These are phyloP conservation scores for Oncorhynchus kisutch DNA, from an alignment of 2,113 vertebrate species.

Conservation along the genomic window DNA sequence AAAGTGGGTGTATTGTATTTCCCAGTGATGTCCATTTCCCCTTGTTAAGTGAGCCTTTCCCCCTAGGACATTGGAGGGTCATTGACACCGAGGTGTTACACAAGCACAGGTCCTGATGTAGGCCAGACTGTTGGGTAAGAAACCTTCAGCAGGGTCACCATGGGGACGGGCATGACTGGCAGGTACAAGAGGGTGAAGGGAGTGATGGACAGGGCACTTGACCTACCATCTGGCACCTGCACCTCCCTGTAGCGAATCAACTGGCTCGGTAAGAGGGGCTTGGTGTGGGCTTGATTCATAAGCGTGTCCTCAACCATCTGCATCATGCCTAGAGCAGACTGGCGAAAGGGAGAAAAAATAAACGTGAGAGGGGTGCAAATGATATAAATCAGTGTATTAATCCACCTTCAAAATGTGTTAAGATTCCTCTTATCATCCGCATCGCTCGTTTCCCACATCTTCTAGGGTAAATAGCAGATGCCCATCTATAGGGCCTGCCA, in stretches of 20 bases:
- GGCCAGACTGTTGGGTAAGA: neutral
- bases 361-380: neutral
- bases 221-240: slow-evolving; percentile 95
- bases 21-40: too few relatives aligned
- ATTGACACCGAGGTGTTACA: slow-evolving; percentile 6
- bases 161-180: slow-evolving; percentile 25
- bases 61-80: neutral
- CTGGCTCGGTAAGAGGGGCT: slow-evolving; percentile 97
- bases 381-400: too few relatives aligned
- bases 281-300: slow-evolving; percentile 91
- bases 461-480: neutral
- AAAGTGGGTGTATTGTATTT: too few relatives aligned
- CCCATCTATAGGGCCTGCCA: neutral
- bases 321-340: slow-evolving; percentile 92
- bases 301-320: slow-evolving; percentile 97
- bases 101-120: neutral
- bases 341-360: neutral
- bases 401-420: neutral
- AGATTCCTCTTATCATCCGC: neutral
- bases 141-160: neutral
- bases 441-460: neutral
- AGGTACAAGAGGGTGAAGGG: neutral
- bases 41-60: slow-evolving; percentile 26
- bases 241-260: slow-evolving; percentile 96
- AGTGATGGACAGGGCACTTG: neutral